phyloP scores from a whole-genome alignment of 2,888 invertebrate species.

The Myathropa florea region DNA sequence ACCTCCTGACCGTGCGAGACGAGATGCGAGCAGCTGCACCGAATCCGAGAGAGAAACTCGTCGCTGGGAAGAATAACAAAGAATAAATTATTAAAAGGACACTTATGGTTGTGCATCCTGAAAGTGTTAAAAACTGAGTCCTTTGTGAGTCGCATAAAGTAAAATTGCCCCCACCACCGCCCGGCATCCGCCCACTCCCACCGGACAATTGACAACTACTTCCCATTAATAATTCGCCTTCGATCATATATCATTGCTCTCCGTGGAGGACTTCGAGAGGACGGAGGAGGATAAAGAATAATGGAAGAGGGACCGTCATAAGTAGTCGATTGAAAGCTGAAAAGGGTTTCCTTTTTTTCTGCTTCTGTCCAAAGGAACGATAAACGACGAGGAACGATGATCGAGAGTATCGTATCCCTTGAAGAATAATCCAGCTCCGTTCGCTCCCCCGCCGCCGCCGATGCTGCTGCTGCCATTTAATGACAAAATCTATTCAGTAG shows the following conservation, averaged over 20 bases:
- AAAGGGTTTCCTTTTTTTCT: conserved; percentile 56
- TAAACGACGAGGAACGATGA: neutral
- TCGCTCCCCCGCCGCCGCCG: neutral
- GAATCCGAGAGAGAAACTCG: conserved; percentile 30
- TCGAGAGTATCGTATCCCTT: conserved; percentile 23
- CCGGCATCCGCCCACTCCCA: conserved; percentile 18
- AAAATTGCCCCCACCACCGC: conserved; percentile 7
- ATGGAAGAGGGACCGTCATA: conserved; percentile 51
- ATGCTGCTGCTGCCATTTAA: conserved; percentile 21
- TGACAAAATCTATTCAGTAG: conserved; percentile 67
- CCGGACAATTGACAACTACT: conserved; percentile 70
- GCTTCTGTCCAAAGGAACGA: neutral
- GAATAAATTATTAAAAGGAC: conserved; percentile 69
- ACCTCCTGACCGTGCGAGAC: neutral
- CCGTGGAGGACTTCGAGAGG: conserved; percentile 6
- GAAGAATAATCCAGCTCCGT: conserved; percentile 46
- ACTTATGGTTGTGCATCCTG: conserved; percentile 54
- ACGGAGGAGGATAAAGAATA: conserved; percentile 42
- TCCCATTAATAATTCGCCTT: conserved; percentile 66
- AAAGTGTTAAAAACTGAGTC: conserved; percentile 43
- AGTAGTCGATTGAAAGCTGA: conserved; percentile 65
- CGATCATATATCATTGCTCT: conserved; percentile 67
- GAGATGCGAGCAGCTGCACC: neutral
- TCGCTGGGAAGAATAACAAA: conserved; percentile 41
- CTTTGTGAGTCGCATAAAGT: conserved; percentile 29